Percentiles rank a stretch among this genome's conserved stretches.
phyloP scores from a whole-genome alignment of 1,140 invertebrate genomes.

The Pseudoatta argentina region DNA sequence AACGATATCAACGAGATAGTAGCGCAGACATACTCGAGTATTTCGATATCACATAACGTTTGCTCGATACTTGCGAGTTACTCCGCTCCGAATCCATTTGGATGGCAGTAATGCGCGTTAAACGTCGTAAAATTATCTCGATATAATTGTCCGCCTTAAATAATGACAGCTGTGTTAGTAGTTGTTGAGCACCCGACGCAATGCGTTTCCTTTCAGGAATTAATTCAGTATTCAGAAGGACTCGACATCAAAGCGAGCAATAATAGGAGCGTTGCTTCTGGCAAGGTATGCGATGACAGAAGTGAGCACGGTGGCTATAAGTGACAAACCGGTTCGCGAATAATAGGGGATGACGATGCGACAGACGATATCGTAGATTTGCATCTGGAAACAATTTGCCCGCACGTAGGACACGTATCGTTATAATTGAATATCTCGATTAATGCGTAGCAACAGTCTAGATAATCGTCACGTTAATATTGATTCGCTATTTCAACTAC shows the following conservation, averaged over 20 bases:
- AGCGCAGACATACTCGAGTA: conserved; percentile 57
- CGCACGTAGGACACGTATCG: conserved; percentile 27
- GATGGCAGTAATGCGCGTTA: conserved; percentile 47
- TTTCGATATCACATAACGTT: conserved; percentile 56
- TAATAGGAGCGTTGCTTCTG: conserved; percentile 47
- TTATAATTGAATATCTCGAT: conserved; percentile 42
- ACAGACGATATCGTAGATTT: conserved; percentile 35
- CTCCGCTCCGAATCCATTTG: conserved; percentile 45
- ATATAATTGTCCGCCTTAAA: conserved; percentile 50
- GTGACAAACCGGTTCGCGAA: conserved; percentile 62
- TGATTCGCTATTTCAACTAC: background rate
- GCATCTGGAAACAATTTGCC: conserved; percentile 51
- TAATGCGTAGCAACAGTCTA: conserved; percentile 15
- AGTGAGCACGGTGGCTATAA: conserved; percentile 54
- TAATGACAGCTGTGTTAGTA: conserved; percentile 6
- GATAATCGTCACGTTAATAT: conserved; percentile 41
- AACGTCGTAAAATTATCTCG: conserved; percentile 51
- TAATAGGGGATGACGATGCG: conserved; percentile 50
- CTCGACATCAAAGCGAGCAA: conserved; percentile 59
- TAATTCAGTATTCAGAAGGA: conserved; percentile 56
- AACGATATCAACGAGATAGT: conserved; percentile 54
- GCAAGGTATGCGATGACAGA: conserved; percentile 37
- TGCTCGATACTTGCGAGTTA: conserved; percentile 34
- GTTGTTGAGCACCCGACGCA: conserved; percentile 28
- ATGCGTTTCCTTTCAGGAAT: conserved; percentile 48